Evolutionary conservation across 1,140 invertebrate species (phyloP), one percentile per base, ranked within the genome.

Genomic region (Nasonia longicornis): DNA sequence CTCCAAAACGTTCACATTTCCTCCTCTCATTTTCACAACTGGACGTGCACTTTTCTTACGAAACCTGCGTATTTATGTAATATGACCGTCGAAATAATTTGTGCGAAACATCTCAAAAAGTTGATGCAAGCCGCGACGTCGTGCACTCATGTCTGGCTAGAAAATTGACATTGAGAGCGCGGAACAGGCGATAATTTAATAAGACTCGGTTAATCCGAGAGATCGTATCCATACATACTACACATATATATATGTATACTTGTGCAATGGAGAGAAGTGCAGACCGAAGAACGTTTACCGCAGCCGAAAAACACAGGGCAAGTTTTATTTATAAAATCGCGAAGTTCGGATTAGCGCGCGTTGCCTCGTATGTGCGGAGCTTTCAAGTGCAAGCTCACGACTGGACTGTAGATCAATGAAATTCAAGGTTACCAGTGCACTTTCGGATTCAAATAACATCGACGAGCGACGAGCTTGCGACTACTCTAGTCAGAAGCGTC

Each of bases 401-500:
- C 76, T 52, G 74, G 20, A 70, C 31, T 64, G 48, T 31, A 11
- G 48, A 73, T 72, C 67, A 78, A 82, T 78, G 58, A 66, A 67
- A 48, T 82, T 78, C 76, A 82, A 82, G 76, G 76, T 71, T 77
- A 81, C 48, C 12, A n/a, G 75, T 48, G 26, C 42, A 74, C 72
- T 74, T 63, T 74, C 72, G 48, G 10, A 42, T 71, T 71, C 58
- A 66, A 66, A 76, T 76, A 35, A 35, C 31, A 66, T 31, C 2
- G 31, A 35, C 31, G 31, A 11, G 26, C 22, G 26, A 11, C 3
- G n/a, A 63, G 38, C 38, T 77, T 70, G 42, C 8, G 14, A 66
- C 63, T 76, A 76, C 74, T 11, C 16, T 76, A 76, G 26, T 16
- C 52, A 42, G 6, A 58, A n/a, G 20, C 20, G 52, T 58, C 52